Evolutionary conservation across 2,888 invertebrate genomes (phyloP).

Genomic region (Meloe dianella): DNA sequence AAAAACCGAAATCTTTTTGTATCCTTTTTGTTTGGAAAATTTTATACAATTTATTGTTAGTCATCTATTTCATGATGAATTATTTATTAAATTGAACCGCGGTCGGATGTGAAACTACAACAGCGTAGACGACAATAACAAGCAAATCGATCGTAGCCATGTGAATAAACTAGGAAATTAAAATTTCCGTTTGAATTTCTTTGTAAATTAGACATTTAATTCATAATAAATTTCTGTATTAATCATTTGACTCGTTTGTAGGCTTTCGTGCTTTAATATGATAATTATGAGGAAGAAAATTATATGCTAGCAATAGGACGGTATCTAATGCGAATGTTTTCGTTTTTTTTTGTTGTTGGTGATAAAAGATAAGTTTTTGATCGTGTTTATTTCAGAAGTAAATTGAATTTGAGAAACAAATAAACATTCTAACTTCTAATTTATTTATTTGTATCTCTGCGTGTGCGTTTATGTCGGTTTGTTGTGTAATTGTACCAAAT

Average conservation of each 20-base stretch:
- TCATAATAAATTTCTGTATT: neutral
- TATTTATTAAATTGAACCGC: neutral
- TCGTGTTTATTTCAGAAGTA: neutral
- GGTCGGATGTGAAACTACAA: too few relatives aligned
- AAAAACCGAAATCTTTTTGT: too few relatives aligned
- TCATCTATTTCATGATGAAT: neutral
- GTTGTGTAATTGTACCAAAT: slow-evolving; percentile 6
- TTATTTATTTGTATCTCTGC: neutral
- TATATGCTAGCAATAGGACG: neutral
- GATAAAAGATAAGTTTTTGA: neutral
- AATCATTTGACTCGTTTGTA: neutral
- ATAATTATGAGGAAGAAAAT: slow-evolving; percentile 4
- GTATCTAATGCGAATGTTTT: slow-evolving; percentile 2
- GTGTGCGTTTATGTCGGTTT: neutral
- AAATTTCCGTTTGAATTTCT: neutral
- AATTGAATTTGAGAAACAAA: neutral
- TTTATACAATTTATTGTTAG: neutral
- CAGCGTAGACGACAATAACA: neutral
- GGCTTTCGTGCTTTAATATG: neutral
- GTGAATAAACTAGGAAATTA: neutral
- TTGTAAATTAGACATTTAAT: neutral
- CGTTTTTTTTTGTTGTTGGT: neutral
- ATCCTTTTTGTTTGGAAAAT: too few relatives aligned
- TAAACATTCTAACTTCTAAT: neutral
- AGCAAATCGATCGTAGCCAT: neutral